Percentiles rank a stretch among this genome's conserved stretches.
These are phyloP conservation scores for Enoplosus armatus DNA, from an alignment of 2,797 vertebrate genomes.

Conservation along the genomic window DNA sequence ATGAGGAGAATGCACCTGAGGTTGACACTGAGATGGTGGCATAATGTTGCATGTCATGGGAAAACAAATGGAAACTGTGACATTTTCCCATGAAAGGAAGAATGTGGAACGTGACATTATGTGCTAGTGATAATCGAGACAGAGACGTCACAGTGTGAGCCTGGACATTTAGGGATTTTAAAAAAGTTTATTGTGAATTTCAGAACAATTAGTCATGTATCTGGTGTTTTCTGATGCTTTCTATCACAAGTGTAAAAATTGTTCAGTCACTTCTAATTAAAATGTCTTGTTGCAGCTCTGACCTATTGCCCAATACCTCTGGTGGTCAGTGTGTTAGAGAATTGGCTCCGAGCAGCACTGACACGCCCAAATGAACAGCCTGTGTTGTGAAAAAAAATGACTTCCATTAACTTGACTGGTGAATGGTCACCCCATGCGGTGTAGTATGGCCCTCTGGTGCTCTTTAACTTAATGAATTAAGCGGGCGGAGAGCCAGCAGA, in stretches of 20 bases:
- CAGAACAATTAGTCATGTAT: neutral
- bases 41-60: neutral
- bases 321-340: conserved; percentile 27
- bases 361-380: conserved; percentile 37
- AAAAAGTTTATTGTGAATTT: no score
- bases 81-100: neutral
- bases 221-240: neutral
- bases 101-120: neutral
- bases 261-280: conserved; percentile 8
- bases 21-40: neutral
- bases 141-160: neutral
- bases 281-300: conserved; percentile 16
- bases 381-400: conserved; percentile 24
- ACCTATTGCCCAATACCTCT: conserved; percentile 2
- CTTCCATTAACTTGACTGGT: conserved; percentile 49
- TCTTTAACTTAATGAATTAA: conserved; percentile 77
- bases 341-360: conserved; percentile 14
- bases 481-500: conserved; percentile 65
- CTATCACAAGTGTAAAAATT: neutral
- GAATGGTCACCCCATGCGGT: conserved; percentile 44
- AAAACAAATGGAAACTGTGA: neutral
- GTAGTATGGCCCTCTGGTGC: conserved; percentile 27
- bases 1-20: neutral
- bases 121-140: neutral
- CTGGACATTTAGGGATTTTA: neutral